Evolutionary conservation across 2,113 vertebrate species (phyloP).

Genomic region (Desmodus rotundus): DNA sequence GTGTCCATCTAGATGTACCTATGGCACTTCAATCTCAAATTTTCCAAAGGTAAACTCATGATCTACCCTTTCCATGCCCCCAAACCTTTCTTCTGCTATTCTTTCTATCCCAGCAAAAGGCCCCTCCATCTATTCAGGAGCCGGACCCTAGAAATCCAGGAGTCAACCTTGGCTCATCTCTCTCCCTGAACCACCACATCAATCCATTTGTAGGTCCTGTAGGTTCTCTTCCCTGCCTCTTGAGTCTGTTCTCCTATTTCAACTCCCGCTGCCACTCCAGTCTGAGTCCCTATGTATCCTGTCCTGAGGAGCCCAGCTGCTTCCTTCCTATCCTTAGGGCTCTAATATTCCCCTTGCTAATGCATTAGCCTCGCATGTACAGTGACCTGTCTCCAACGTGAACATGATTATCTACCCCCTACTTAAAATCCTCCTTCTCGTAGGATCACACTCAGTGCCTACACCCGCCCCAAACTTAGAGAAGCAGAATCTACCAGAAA

Average conservation of each 20-base stretch:
- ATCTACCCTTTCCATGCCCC: not conserved
- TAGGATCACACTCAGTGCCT: not conserved
- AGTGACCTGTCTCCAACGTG: not conserved
- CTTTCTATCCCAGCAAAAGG: not conserved
- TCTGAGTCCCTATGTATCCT: not conserved
- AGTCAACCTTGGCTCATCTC: not conserved
- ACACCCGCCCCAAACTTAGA: not conserved
- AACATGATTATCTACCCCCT: not conserved
- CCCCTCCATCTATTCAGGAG: not conserved
- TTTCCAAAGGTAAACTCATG: not conserved
- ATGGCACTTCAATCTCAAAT: not conserved
- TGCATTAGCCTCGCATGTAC: not conserved
- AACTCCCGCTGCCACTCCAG: not conserved
- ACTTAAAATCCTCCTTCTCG: not conserved
- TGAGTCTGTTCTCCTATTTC: not conserved
- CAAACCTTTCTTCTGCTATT: not conserved
- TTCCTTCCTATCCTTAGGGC: not conserved
- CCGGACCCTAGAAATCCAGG: not conserved
- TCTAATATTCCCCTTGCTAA: not conserved
- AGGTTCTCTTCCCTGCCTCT: not conserved
- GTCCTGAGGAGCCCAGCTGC: not conserved
- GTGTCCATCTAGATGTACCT: not conserved
- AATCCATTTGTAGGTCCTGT: not conserved
- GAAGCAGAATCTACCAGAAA: not conserved
- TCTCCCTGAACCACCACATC: not conserved